Evolutionary conservation across 1,140 invertebrate species (phyloP), one percentile per base, ranked within the genome.

Genomic region (Sminthurinus signatus): DNA sequence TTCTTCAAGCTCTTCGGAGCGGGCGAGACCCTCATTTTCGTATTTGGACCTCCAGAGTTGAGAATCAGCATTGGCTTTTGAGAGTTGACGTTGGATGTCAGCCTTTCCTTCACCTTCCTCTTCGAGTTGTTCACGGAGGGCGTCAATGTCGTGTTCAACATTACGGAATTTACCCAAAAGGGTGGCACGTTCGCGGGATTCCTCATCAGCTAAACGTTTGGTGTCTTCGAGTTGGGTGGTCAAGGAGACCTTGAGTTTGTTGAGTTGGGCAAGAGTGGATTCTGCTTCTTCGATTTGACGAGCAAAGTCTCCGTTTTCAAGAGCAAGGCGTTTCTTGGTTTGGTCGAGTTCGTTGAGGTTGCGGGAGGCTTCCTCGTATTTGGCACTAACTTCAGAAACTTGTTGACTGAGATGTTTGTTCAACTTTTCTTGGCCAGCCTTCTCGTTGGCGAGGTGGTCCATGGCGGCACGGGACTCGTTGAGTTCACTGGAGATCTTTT

Each of bases 1-100:
- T 79, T 98, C 96, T 78, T 99, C 96, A 68, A 99, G 85, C 80
- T 99, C 96, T 80, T 99, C 96, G 72, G 93, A 88, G 72, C 93
- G 85, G 66, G 93, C 91, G 69, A 97, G 85, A 75, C 95, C 95
- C 80, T 98, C 94, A 73, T 89, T 90, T 78, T 98, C 94, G 84
- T 95, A 98, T 79, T 96, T 96, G 77, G 89, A 86, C 72, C 94
- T 85, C 95, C 94, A 97, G 54, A 94, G 78, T 81, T 96, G 93
- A 59, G 69, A 65, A 31, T 96, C 96, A 73, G 89, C 93, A 75
- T 98, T 97, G 72, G 93, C 91, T 82, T 98, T 98, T 84, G 91
- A 92, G 71, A 99, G 83, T 80, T 98, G 95, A 76, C 96, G 86
- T 79, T 98, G 94, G 67, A 93, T 82, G 77, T 91, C 89, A 77